Evolutionary conservation across 2,797 vertebrate species (phyloP), one percentile per base, ranked within the genome.

Genomic region (Emydoidea blandingii): DNA sequence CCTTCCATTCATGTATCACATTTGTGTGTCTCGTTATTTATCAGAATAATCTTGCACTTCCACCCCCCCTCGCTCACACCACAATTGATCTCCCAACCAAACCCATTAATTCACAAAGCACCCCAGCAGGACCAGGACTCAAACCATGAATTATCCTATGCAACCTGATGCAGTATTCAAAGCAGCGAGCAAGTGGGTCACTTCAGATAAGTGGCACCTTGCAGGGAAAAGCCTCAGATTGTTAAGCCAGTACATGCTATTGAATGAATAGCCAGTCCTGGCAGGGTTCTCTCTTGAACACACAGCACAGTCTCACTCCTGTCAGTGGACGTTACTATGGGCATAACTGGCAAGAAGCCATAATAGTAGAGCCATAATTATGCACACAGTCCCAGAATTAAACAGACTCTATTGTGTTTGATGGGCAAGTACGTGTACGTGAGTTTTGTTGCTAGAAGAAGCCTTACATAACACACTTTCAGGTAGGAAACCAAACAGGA

Each of bases 1-100:
- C 16, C 14, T 86, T 84, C 59, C 86, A 95, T 95, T 95, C 86
- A 85, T 85, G 81, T 79, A 80, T 34, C 83, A 5, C 56, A 44
- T 19, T n/a, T 57, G 31, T 76, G 4, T 72, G 62, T 78, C 59
- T 89, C 89, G 81, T 87, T 53, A 82, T n/a, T 83, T 94, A 90
- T 94, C 74, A 90, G 50, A 0, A 0, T 53, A 83, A 9, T 81
- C 88, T 96, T 95, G 18, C 47, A 90, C 34, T 83, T 92, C 41
- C n/a, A n/a, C n/a, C 23, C 41, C 87, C 44, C 27, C 85, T 27
- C 25, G 12, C 11, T 29, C 31, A 19, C 14, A 37, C 14, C 78
- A 49, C 54, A 85, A 21, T 34, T 82, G 84, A 62, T 90, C 3
- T 11, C 91, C 10, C 65, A 91, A 74, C 2, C 19, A 85, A 56